These are phyloP conservation scores for Physella acuta DNA, from an alignment of 1,140 invertebrate species.

Conservation along the genomic window DNA sequence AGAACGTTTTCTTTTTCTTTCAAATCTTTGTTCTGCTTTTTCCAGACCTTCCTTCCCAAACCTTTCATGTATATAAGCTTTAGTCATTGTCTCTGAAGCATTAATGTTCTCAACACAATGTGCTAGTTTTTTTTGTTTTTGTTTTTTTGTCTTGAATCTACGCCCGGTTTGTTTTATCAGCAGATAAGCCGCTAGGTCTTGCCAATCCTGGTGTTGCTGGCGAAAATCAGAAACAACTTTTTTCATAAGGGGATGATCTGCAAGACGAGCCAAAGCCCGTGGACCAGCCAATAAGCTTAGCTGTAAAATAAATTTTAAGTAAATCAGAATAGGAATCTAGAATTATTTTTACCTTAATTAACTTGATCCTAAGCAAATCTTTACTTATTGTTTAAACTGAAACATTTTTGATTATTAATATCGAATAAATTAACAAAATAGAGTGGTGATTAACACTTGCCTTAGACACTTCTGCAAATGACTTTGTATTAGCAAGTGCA, in stretches of 20 bases:
- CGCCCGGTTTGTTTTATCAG: constrained; percentile 38
- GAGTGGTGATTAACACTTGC: not conserved
- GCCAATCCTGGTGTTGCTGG: constrained; percentile 43
- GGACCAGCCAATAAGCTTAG: constrained; percentile 27
- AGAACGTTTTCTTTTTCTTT: constrained; percentile 15
- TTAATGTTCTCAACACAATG: constrained; percentile 32
- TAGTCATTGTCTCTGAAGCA: constrained; percentile 32
- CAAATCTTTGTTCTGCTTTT: constrained; percentile 8
- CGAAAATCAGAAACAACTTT: constrained; percentile 36
- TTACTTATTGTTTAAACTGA: too few relatives aligned
- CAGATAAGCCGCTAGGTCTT: constrained; percentile 39
- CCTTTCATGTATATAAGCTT: constrained; percentile 31
- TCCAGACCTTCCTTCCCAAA: constrained; percentile 22
- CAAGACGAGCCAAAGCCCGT: constrained; percentile 35
- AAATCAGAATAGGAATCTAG: too few relatives aligned
- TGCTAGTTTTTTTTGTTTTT: constrained; percentile 23
- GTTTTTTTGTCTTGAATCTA: constrained; percentile 38
- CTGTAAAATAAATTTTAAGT: constrained; percentile 29
- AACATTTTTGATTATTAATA: not conserved
- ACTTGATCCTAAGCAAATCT: too few relatives aligned
- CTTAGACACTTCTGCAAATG: constrained; percentile 36
- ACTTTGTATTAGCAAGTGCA: constrained; percentile 35
- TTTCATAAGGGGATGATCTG: constrained; percentile 34
- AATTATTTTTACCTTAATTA: too few relatives aligned
- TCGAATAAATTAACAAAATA: not conserved